These are phyloP conservation scores for Griposia aprilina DNA, from an alignment of 2,888 invertebrate genomes.

Conservation along the genomic window DNA sequence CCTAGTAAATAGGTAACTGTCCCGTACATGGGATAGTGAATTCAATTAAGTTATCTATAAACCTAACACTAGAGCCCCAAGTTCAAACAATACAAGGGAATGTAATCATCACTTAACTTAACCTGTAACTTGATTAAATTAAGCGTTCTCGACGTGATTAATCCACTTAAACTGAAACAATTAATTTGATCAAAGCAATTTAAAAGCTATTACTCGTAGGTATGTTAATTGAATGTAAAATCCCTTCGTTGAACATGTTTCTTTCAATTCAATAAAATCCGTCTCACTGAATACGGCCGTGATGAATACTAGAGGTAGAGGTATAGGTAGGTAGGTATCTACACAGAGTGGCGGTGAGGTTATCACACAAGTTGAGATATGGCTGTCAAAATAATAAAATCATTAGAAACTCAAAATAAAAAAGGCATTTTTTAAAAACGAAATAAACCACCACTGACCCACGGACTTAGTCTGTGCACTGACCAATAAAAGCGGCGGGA, in stretches of 20 bases:
- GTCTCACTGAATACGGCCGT: conserved; percentile 18
- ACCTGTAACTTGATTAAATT: conserved; percentile 24
- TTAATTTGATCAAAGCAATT: conserved; percentile 42
- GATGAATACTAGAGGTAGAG: conserved; percentile 1
- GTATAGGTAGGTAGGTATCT: neutral
- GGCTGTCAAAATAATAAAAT: neutral
- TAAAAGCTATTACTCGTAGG: conserved; percentile 36
- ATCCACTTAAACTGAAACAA: conserved; percentile 40
- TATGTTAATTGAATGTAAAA: conserved; percentile 42
- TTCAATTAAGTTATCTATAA: neutral
- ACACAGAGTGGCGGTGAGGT: neutral
- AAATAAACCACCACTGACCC: neutral
- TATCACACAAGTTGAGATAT: neutral
- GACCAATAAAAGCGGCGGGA: neutral
- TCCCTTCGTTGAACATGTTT: conserved; percentile 28
- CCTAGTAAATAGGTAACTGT: neutral
- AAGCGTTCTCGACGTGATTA: conserved; percentile 40
- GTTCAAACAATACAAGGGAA: conserved; percentile 5
- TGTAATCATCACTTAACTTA: conserved; percentile 16
- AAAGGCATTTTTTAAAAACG: neutral
- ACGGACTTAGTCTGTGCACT: too few relatives aligned
- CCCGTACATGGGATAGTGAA: neutral
- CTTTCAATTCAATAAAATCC: conserved; percentile 49
- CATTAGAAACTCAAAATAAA: neutral
- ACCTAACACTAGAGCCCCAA: conserved; percentile 13